Evolutionary conservation across 2,113 vertebrate genomes (phyloP).

Genomic region (Myotis davidii): DNA sequence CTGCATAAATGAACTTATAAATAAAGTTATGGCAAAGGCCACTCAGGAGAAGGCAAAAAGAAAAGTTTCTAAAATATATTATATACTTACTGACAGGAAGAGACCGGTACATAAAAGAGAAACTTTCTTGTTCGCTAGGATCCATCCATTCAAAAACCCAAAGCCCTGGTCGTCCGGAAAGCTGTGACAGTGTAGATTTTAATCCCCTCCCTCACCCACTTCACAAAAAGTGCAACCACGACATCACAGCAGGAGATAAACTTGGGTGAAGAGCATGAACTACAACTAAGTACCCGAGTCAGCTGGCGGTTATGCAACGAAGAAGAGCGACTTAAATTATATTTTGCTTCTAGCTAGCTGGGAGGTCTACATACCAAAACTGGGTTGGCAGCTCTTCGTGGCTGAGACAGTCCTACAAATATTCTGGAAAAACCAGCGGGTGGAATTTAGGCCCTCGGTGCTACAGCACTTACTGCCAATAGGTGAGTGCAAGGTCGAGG

Average conservation of each 20-base stretch:
- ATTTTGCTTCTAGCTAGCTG: slow-evolving; percentile 67
- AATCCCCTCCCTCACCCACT: neutral
- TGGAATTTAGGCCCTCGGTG: slow-evolving; percentile 40
- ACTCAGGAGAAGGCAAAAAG: neutral
- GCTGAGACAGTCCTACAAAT: slow-evolving; percentile 66
- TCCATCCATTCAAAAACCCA: neutral
- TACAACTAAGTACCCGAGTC: slow-evolving; percentile 34
- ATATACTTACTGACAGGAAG: neutral
- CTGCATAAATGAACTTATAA: neutral
- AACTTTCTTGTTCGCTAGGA: neutral
- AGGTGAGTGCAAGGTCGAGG: slow-evolving; percentile 57
- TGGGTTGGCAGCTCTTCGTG: slow-evolving; percentile 57
- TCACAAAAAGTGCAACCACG: slow-evolving; percentile 1
- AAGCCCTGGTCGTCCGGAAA: neutral
- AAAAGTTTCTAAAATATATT: neutral
- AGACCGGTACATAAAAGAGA: neutral
- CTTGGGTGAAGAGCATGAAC: slow-evolving; percentile 56
- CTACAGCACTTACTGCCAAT: slow-evolving; percentile 33
- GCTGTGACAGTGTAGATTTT: neutral
- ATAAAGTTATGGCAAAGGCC: neutral
- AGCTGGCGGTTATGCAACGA: slow-evolving; percentile 35
- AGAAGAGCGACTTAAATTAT: slow-evolving; percentile 56
- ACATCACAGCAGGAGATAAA: slow-evolving; percentile 28
- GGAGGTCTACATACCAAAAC: slow-evolving; percentile 77
- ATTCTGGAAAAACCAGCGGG: slow-evolving; percentile 65